Percentiles rank a stretch among this genome's conserved stretches.
phyloP scores from a whole-genome alignment of 2,888 invertebrate species.

The Atherix ibis region DNA sequence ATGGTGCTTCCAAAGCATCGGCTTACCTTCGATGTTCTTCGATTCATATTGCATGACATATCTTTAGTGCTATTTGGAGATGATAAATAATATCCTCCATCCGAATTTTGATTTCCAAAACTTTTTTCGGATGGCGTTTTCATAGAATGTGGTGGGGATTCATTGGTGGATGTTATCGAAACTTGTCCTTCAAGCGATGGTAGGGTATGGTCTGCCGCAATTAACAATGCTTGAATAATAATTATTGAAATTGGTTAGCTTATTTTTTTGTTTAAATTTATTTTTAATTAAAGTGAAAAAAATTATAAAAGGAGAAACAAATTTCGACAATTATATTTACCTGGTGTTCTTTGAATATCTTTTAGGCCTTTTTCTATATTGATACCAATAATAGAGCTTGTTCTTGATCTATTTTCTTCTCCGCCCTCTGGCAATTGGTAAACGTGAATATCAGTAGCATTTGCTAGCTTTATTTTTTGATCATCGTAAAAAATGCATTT shows the following conservation, averaged over 20 bases:
- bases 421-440: conserved; percentile 47
- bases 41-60: too few species aligned
- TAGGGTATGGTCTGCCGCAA: too few species aligned
- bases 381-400: conserved; percentile 25
- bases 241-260: too few species aligned
- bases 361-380: conserved; percentile 32
- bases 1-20: conserved; percentile 53
- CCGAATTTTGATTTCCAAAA: too few species aligned
- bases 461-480: conserved; percentile 35
- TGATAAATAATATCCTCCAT: too few species aligned
- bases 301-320: conserved; percentile 8
- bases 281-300: neutral
- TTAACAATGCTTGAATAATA: too few species aligned
- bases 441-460: conserved; percentile 44
- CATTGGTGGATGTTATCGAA: too few species aligned
- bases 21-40: conserved; percentile 44
- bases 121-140: too few species aligned
- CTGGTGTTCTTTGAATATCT: conserved; percentile 31
- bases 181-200: too few species aligned
- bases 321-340: conserved; percentile 14
- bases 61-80: too few species aligned
- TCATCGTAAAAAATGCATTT: conserved; percentile 41
- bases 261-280: neutral
- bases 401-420: conserved; percentile 21
- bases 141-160: too few species aligned